Evolutionary conservation across 2,888 invertebrate species (phyloP).

Genomic region (Frankliniella intonsa): DNA sequence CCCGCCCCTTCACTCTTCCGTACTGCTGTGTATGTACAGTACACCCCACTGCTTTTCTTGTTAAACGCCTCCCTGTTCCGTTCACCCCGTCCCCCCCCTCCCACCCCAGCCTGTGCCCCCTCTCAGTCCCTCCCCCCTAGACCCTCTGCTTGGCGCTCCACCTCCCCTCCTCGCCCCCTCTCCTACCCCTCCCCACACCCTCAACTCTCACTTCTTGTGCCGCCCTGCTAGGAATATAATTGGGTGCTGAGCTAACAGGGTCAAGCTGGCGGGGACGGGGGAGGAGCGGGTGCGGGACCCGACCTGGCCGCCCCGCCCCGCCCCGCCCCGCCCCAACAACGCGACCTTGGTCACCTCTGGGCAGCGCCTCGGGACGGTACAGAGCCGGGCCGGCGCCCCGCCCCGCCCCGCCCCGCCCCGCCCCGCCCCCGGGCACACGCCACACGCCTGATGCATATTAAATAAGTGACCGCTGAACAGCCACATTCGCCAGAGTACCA

Average conservation of each 20-base stretch:
- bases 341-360: background rate
- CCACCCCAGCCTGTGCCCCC: background rate
- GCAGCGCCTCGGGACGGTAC: background rate
- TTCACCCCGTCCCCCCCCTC: background rate
- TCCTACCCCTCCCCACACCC: background rate
- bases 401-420: background rate
- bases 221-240: slow-evolving; percentile 11
- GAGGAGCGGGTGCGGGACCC: no score
- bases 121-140: background rate
- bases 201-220: background rate
- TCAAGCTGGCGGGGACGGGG: background rate
- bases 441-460: no score
- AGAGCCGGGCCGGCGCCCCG: background rate
- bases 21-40: background rate
- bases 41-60: background rate
- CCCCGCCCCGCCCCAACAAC: background rate
- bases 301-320: background rate
- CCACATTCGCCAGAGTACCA: no score
- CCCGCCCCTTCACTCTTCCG: background rate
- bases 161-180: background rate
- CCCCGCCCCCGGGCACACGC: background rate
- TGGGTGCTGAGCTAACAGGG: slow-evolving; percentile 18
- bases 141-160: background rate
- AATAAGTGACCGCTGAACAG: no score
- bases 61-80: background rate